phyloP scores from a whole-genome alignment of 2,888 invertebrate species.

The Polyommatus icarus region DNA sequence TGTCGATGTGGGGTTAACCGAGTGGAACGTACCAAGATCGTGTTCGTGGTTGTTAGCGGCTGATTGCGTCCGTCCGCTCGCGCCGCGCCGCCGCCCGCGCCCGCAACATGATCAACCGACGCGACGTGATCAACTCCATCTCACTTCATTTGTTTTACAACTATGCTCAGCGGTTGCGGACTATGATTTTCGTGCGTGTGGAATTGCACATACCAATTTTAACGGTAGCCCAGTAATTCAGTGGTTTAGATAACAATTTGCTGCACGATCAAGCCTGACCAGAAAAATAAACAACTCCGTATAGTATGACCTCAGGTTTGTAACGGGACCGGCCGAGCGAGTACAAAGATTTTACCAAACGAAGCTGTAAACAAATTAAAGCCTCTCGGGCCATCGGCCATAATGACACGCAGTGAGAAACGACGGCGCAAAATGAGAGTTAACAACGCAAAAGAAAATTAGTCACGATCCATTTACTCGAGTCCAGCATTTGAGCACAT shows the following conservation, averaged over 20 bases:
- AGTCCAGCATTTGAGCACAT: constrained; percentile 46
- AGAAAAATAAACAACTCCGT: background rate
- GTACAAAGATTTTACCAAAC: background rate
- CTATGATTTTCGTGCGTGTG: constrained; percentile 11
- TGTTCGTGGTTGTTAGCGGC: constrained; percentile 32
- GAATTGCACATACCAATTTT: constrained; percentile 3
- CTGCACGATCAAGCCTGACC: background rate
- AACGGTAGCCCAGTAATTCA: background rate
- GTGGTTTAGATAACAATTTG: constrained; percentile 17
- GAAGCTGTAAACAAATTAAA: constrained; percentile 1
- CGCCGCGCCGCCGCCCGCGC: background rate
- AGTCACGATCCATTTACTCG: constrained; percentile 41
- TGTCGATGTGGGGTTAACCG: constrained; percentile 14
- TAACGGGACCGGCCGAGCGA: background rate
- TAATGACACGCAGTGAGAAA: constrained; percentile 14
- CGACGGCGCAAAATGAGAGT: constrained; percentile 3
- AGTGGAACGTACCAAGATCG: constrained; percentile 11
- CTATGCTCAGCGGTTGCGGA: background rate
- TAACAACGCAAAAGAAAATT: constrained; percentile 49
- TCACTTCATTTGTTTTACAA: constrained; percentile 16
- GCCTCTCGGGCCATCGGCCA: background rate
- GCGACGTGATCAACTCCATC: constrained; percentile 5
- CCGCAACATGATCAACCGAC: constrained; percentile 2
- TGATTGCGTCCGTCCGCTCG: constrained; percentile 27
- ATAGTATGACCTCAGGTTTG: background rate